phyloP scores from a whole-genome alignment of 1,140 invertebrate species.

The Hermatobates lingyangjiaoensis region DNA sequence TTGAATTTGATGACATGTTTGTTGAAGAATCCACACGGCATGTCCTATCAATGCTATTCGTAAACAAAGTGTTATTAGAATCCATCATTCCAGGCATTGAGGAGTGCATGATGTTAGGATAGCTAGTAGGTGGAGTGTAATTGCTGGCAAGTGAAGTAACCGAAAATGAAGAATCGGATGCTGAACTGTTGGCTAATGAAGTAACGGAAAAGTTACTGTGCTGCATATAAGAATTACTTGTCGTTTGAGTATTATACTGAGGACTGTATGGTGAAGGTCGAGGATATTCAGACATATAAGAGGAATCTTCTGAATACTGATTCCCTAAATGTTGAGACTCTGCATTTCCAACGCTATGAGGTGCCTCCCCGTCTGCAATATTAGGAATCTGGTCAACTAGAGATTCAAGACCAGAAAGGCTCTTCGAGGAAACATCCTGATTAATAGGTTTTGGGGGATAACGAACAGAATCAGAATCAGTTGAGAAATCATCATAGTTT shows the following conservation, averaged over 20 bases:
- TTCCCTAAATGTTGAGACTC: constrained; percentile 11
- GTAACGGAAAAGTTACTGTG: constrained; percentile 25
- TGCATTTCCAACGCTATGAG: constrained; percentile 13
- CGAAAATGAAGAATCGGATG: constrained; percentile 20
- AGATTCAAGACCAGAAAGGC: constrained; percentile 70
- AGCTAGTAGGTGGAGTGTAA: constrained; percentile 17
- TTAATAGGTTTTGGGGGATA: constrained; percentile 18
- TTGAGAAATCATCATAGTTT: constrained; percentile 21
- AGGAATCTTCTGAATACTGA: constrained; percentile 19
- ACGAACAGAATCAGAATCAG: constrained; percentile 19
- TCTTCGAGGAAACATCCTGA: constrained; percentile 66
- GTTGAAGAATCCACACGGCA: constrained; percentile 12
- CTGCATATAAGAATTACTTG: constrained; percentile 16
- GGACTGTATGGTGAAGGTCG: constrained; percentile 15
- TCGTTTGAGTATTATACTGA: constrained; percentile 15
- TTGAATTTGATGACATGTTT: constrained; percentile 17
- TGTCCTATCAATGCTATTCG: constrained; percentile 15
- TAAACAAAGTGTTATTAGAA: constrained; percentile 19
- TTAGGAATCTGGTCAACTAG: constrained; percentile 80
- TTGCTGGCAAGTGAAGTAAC: constrained; percentile 20
- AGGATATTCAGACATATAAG: constrained; percentile 20
- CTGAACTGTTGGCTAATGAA: constrained; percentile 24
- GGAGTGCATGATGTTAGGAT: constrained; percentile 20
- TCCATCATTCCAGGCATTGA: constrained; percentile 12
- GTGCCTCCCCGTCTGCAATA: constrained; percentile 44